Percentiles rank a stretch among this genome's conserved stretches.
These are phyloP conservation scores for Volucella zonaria DNA, from an alignment of 2,888 invertebrate species.

Conservation along the genomic window DNA sequence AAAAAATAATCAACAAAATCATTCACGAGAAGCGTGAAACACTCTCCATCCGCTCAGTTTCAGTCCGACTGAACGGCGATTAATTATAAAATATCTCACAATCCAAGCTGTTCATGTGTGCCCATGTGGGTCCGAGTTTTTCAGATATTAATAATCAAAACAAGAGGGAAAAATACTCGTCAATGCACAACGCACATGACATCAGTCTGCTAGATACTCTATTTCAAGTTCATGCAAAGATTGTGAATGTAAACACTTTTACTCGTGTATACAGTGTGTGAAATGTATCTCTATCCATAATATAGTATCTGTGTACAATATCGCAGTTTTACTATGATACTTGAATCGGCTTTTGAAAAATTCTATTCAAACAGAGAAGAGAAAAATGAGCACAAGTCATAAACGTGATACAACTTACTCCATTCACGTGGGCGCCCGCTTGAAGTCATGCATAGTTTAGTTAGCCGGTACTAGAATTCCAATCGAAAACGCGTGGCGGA, in stretches of 20 bases:
- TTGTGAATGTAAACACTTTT: slow-evolving; percentile 11
- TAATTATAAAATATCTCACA: slow-evolving; percentile 4
- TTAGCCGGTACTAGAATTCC: too few relatives aligned
- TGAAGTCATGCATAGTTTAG: too few relatives aligned
- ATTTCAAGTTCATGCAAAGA: slow-evolving; percentile 49
- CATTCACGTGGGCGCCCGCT: too few relatives aligned
- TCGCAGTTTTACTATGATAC: too few relatives aligned
- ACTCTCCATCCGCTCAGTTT: neutral
- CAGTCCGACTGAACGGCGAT: neutral
- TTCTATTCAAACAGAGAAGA: too few relatives aligned
- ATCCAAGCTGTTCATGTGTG: neutral
- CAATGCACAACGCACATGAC: slow-evolving; percentile 4
- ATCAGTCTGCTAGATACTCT: slow-evolving; percentile 14
- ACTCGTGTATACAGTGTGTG: neutral
- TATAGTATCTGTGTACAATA: neutral
- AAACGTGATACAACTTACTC: too few relatives aligned
- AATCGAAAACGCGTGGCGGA: too few relatives aligned
- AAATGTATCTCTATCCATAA: neutral
- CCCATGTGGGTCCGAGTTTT: neutral
- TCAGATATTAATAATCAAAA: neutral
- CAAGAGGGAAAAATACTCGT: slow-evolving; percentile 3
- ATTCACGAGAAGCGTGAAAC: neutral
- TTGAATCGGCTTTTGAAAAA: too few relatives aligned
- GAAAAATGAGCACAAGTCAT: too few relatives aligned
- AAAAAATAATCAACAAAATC: neutral